Conservation (phyloP, 1,140 invertebrate species). For the Delia radicum region DNA sequence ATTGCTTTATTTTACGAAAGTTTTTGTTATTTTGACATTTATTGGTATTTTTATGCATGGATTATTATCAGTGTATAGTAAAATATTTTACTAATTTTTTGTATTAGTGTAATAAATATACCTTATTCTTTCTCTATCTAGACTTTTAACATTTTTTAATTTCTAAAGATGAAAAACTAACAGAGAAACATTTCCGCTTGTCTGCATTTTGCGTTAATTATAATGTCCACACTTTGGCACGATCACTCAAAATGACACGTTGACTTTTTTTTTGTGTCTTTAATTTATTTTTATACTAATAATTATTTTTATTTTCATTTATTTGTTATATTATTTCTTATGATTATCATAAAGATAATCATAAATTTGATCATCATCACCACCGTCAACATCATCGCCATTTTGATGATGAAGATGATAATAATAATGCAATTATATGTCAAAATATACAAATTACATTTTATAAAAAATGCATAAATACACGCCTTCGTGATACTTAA, state of each 20-base stretch:
- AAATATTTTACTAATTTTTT: no score
- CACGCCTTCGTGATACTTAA: conserved; percentile 5
- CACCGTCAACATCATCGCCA: no score
- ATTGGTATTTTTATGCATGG: no score
- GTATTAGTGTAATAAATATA: no score
- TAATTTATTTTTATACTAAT: background rate
- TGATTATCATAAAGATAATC: background rate
- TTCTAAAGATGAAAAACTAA: background rate
- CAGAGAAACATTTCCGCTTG: conserved; percentile 15
- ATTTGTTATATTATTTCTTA: background rate
- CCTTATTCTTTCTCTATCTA: no score
- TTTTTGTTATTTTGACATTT: no score
- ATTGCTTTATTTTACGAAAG: no score
- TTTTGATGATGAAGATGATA: background rate
- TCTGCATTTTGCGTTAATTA: conserved; percentile 26
- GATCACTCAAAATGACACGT: conserved; percentile 25
- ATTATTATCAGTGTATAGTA: no score
- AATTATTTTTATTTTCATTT: background rate
- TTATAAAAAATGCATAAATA: background rate
- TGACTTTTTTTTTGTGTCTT: background rate
- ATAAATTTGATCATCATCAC: background rate
- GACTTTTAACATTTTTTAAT: background rate
- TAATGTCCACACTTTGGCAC: conserved; percentile 28
- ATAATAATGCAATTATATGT: background rate
- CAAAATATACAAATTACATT: background rate